Evolutionary conservation across 2,888 invertebrate species (phyloP).

Genomic region (Drosophila stalkeri): DNA sequence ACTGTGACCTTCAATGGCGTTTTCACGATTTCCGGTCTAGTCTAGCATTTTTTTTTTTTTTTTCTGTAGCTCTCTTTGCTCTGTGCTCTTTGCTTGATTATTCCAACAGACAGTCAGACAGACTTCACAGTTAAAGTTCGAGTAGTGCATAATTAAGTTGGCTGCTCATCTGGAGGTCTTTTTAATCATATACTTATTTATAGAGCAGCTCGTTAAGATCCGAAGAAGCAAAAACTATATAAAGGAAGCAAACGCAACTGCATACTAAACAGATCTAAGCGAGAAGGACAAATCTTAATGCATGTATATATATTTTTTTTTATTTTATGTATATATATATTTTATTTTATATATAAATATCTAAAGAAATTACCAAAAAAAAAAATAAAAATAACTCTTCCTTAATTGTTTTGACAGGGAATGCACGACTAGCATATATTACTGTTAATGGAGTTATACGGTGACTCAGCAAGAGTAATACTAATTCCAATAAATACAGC

Average conservation of each 20-base stretch:
- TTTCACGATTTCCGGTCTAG: constrained; percentile 57
- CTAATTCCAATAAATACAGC: not conserved
- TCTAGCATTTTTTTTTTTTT: constrained; percentile 11
- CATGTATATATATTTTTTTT: not conserved
- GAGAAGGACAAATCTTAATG: constrained; percentile 41
- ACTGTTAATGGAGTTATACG: not conserved
- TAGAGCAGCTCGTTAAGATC: constrained; percentile 39
- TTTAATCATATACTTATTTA: constrained; percentile 48
- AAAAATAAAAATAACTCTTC: not conserved
- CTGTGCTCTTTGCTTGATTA: constrained; percentile 12
- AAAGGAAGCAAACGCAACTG: constrained; percentile 43
- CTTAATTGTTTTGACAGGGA: not conserved
- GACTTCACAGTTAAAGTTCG: constrained; percentile 42
- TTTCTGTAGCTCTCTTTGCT: constrained; percentile 6
- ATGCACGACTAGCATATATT: not conserved
- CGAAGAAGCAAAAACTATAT: constrained; percentile 3
- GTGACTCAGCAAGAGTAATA: not conserved
- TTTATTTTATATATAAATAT: not conserved
- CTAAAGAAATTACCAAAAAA: not conserved
- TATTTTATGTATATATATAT: not conserved
- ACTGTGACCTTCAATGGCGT: constrained; percentile 46
- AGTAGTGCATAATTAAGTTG: constrained; percentile 64
- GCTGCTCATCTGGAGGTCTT: constrained; percentile 47
- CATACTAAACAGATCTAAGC: constrained; percentile 49
- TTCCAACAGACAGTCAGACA: constrained; percentile 29